phyloP scores from a whole-genome alignment of 1,140 invertebrate species.

The Planococcus citri region DNA sequence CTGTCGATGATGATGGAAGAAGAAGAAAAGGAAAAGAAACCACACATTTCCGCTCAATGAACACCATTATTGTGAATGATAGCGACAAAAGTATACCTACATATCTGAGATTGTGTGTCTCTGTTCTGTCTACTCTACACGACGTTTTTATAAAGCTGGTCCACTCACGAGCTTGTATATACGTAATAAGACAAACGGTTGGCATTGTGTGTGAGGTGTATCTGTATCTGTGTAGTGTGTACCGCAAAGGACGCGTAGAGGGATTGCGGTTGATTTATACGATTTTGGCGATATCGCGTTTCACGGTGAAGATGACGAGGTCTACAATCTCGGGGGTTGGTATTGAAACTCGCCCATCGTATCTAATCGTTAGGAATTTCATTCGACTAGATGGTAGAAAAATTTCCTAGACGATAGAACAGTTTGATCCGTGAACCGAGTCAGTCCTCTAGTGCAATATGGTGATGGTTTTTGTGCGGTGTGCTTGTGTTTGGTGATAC shows the following conservation, averaged over 20 bases:
- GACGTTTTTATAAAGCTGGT: too few species aligned
- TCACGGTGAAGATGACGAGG: background rate
- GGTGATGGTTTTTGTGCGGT: too few species aligned
- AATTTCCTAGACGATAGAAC: too few species aligned
- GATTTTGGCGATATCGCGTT: slow-evolving; percentile 1
- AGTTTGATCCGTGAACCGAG: too few species aligned
- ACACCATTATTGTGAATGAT: background rate
- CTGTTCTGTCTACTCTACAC: too few species aligned
- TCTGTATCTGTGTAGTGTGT: too few species aligned
- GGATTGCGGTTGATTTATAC: slow-evolving; percentile 6
- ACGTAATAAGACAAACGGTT: background rate
- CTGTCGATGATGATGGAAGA: too few species aligned
- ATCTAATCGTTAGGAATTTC: background rate
- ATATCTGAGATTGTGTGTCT: background rate
- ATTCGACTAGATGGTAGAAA: too few species aligned
- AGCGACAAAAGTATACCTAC: background rate
- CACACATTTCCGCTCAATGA: slow-evolving; percentile 6
- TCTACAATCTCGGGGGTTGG: background rate
- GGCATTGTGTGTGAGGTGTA: background rate
- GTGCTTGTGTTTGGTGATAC: too few species aligned
- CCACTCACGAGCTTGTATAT: too few species aligned
- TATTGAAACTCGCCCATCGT: background rate
- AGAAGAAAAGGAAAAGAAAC: background rate
- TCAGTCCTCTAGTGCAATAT: too few species aligned
- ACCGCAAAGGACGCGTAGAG: background rate